Conservation (phyloP, 2,888 invertebrate genomes). For the Dicycla oo region DNA sequence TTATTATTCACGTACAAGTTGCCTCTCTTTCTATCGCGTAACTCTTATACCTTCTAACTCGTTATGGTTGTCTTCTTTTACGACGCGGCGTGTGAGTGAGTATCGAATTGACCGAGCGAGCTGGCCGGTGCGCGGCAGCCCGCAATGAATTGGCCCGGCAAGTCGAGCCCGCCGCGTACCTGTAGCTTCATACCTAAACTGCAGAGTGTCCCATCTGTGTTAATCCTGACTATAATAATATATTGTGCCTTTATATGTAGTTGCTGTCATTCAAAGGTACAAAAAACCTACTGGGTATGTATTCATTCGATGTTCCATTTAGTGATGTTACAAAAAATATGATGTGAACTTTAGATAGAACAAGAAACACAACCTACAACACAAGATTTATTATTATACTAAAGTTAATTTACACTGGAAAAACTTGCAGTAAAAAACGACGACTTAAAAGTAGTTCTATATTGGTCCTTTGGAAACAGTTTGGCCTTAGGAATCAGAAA, state of each 20-base stretch:
- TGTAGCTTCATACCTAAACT: no score
- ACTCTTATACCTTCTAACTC: no score
- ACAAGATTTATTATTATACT: background rate
- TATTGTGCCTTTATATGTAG: background rate
- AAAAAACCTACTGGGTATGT: background rate
- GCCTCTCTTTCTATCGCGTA: no score
- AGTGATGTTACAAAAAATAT: slow-evolving; percentile 9
- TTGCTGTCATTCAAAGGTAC: slow-evolving; percentile 13
- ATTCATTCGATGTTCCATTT: background rate
- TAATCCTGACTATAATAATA: no score
- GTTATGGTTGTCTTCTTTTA: no score
- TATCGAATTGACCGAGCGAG: no score
- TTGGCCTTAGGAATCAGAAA: background rate
- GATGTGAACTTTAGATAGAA: background rate
- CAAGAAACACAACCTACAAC: slow-evolving; percentile 1
- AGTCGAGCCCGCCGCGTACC: no score
- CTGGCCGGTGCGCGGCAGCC: no score
- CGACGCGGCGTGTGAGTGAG: no score
- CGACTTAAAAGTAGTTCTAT: background rate
- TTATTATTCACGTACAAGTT: no score
- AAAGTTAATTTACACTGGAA: background rate
- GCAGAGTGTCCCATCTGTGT: no score
- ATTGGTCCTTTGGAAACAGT: background rate
- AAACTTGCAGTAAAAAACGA: background rate
- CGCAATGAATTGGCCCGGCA: no score